Conservation (phyloP, 2,888 invertebrate species). For the Crossocerus cetratus region DNA sequence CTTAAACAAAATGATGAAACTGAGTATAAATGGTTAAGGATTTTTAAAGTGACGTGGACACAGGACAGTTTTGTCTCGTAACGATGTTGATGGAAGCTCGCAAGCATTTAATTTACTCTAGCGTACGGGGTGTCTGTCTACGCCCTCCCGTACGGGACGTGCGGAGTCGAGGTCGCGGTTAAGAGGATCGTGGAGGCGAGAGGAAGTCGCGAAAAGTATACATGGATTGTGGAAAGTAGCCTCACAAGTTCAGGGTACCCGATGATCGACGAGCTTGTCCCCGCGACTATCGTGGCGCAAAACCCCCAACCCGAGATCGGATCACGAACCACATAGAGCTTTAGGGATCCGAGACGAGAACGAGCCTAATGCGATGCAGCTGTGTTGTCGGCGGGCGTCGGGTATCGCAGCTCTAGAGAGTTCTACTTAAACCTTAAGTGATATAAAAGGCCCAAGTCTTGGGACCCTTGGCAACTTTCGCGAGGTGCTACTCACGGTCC, state of each 20-base stretch:
- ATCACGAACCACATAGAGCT: not conserved
- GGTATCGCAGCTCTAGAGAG: constrained; percentile 32
- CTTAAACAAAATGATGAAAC: constrained; percentile 49
- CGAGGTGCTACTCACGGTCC: constrained; percentile 53
- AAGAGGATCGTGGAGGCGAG: not conserved
- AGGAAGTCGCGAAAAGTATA: constrained; percentile 10
- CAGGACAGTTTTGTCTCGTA: constrained; percentile 32
- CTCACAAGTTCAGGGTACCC: not conserved
- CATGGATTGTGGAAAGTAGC: not conserved
- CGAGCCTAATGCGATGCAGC: not conserved
- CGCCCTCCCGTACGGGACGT: constrained; percentile 6
- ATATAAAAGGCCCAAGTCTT: constrained; percentile 63
- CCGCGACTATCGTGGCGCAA: not conserved
- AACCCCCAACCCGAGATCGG: not conserved
- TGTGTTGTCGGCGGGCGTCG: constrained; percentile 17
- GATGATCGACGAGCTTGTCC: not conserved
- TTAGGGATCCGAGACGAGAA: not conserved
- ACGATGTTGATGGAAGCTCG: constrained; percentile 9
- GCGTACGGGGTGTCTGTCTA: constrained; percentile 8
- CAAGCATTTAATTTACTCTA: constrained; percentile 36
- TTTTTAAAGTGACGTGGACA: constrained; percentile 64
- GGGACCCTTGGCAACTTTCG: constrained; percentile 66
- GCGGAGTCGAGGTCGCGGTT: not conserved
- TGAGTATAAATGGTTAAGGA: constrained; percentile 65
- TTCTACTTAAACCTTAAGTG: constrained; percentile 39